Evolutionary conservation across 2,888 invertebrate genomes (phyloP).

Genomic region (Margaritifera margaritifera): DNA sequence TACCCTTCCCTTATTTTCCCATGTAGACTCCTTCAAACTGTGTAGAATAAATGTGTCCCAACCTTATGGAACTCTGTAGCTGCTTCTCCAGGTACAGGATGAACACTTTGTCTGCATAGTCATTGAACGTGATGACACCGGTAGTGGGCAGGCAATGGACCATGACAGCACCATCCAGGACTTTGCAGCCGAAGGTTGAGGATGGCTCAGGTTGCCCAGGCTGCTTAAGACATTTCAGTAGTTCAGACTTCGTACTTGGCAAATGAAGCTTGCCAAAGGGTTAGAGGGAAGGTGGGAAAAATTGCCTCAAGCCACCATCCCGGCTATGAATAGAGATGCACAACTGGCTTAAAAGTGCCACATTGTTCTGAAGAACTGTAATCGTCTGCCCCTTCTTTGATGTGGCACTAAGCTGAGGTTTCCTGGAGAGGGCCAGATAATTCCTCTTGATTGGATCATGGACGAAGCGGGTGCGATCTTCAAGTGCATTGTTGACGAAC

Average conservation of each 20-base stretch:
- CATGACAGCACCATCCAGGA: neutral
- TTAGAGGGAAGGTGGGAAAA: constrained; percentile 12
- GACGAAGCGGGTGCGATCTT: neutral
- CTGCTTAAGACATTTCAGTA: neutral
- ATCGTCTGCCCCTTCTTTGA: neutral
- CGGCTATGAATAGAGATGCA: constrained; percentile 18
- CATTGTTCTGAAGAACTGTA: constrained; percentile 16
- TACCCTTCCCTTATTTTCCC: neutral
- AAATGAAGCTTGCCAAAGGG: neutral
- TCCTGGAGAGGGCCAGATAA: neutral
- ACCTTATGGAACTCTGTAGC: neutral
- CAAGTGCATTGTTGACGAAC: neutral
- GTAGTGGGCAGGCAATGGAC: neutral
- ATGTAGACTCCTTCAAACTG: neutral
- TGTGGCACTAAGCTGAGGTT: neutral
- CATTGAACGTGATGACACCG: neutral
- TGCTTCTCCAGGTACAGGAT: neutral
- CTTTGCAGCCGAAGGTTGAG: neutral
- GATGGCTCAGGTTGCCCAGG: neutral
- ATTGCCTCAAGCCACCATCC: constrained; percentile 14
- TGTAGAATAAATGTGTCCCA: neutral
- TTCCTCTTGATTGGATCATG: neutral
- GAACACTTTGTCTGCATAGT: neutral
- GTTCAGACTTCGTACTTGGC: neutral
- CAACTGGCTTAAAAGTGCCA: constrained; percentile 15